These are phyloP conservation scores for Hapalemur alaotrensis DNA, from an alignment of 2,797 vertebrate genomes.

Conservation along the genomic window DNA sequence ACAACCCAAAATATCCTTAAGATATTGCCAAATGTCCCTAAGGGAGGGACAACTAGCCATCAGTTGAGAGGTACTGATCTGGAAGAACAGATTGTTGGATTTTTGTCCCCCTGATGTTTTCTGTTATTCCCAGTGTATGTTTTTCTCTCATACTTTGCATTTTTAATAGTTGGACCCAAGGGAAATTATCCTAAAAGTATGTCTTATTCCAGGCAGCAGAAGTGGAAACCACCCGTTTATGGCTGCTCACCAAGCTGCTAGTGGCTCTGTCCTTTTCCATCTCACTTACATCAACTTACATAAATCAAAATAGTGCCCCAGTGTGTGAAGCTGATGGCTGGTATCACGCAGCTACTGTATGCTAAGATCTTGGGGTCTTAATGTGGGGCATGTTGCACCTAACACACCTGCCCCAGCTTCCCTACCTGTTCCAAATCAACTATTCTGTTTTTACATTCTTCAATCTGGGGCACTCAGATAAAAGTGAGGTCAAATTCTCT, in stretches of 20 bases:
- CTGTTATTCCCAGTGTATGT: not conserved
- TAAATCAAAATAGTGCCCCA: not conserved
- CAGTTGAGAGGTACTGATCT: not conserved
- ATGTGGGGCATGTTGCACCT: not conserved
- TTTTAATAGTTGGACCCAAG: not conserved
- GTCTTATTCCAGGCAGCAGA: not conserved
- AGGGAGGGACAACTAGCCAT: too few relatives aligned
- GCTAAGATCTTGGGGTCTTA: not conserved
- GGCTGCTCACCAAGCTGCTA: not conserved
- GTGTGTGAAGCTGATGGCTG: not conserved
- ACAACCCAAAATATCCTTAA: not conserved
- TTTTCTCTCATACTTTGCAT: not conserved
- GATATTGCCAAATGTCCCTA: not conserved
- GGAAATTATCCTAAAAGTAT: not conserved
- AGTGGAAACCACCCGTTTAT: not conserved
- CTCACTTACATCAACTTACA: not conserved
- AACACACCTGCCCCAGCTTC: not conserved
- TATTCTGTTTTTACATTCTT: not conserved
- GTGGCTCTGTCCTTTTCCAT: not conserved
- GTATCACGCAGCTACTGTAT: not conserved
- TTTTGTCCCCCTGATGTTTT: not conserved
- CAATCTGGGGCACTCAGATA: not conserved
- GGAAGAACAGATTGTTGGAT: not conserved
- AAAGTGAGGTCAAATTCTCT: not conserved
- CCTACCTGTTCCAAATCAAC: not conserved